These are phyloP conservation scores for Leptinotarsa rubiginosa DNA, from an alignment of 2,888 invertebrate genomes.

Conservation along the genomic window DNA sequence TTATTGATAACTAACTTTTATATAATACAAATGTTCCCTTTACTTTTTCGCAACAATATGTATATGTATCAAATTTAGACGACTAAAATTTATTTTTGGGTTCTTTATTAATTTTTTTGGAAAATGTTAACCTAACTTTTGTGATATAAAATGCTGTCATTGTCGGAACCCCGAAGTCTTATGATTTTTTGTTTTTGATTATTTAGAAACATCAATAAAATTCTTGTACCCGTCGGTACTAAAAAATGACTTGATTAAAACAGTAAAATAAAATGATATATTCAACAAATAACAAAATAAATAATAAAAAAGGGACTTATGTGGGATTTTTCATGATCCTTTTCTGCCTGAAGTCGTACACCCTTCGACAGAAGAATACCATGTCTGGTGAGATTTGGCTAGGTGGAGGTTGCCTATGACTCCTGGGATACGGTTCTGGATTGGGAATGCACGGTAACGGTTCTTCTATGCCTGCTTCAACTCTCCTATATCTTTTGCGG, in stretches of 20 bases:
- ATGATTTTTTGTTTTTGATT: slow-evolving; percentile 37
- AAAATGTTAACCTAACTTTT: slow-evolving; percentile 38
- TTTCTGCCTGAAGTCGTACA: slow-evolving; percentile 94
- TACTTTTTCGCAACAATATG: slow-evolving; percentile 64
- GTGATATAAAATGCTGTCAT: slow-evolving; percentile 35
- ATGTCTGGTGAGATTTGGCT: slow-evolving; percentile 80
- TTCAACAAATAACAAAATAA: slow-evolving; percentile 39
- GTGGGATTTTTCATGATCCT: slow-evolving; percentile 71
- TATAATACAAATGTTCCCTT: slow-evolving; percentile 66
- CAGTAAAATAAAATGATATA: slow-evolving; percentile 30
- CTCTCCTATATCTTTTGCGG: slow-evolving; percentile 82
- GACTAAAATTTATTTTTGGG: slow-evolving; percentile 45
- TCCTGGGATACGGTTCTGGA: slow-evolving; percentile 72
- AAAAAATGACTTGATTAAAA: slow-evolving; percentile 31
- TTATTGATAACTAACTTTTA: slow-evolving; percentile 62
- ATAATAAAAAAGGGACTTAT: slow-evolving; percentile 54
- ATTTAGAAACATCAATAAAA: slow-evolving; percentile 43
- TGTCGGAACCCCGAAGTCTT: slow-evolving; percentile 18
- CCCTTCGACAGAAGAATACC: slow-evolving; percentile 93
- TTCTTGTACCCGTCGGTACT: slow-evolving; percentile 30
- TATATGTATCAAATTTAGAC: slow-evolving; percentile 63
- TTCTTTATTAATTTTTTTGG: slow-evolving; percentile 23
- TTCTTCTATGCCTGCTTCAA: slow-evolving; percentile 81
- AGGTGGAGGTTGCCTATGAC: slow-evolving; percentile 74
- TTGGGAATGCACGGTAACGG: slow-evolving; percentile 81